These are phyloP conservation scores for Porphyrio hochstetteri DNA, from an alignment of 2,113 vertebrate species.

Conservation along the genomic window DNA sequence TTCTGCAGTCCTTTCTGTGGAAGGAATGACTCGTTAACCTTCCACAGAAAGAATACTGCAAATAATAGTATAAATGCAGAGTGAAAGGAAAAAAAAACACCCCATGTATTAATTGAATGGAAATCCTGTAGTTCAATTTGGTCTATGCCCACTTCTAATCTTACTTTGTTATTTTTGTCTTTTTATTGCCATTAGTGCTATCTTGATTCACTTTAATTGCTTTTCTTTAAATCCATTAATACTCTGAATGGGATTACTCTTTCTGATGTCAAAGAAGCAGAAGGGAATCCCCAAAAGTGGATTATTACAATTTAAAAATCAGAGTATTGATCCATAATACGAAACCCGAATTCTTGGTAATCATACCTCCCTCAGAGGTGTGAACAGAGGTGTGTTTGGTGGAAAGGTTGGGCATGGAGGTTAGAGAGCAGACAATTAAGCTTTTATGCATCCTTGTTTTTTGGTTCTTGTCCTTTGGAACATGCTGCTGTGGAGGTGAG, in stretches of 20 bases:
- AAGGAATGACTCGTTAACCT: neutral
- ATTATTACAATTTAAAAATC: neutral
- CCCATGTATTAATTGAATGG: neutral
- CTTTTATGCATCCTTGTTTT: neutral
- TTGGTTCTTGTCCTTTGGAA: neutral
- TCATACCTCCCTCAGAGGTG: neutral
- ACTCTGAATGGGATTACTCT: constrained; percentile 5
- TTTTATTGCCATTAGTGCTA: constrained; percentile 1
- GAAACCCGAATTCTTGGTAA: neutral
- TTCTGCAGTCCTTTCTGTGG: neutral
- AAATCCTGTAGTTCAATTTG: neutral
- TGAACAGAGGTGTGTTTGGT: neutral
- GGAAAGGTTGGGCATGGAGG: neutral
- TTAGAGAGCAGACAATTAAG: neutral
- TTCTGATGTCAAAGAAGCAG: neutral
- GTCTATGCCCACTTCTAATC: neutral
- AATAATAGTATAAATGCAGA: neutral
- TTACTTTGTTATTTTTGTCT: neutral
- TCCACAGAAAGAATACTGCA: neutral
- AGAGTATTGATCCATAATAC: neutral
- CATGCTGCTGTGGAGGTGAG: neutral
- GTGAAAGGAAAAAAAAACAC: neutral
- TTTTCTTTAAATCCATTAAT: constrained; percentile 39
- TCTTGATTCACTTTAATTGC: constrained; percentile 27
- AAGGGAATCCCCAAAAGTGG: neutral